phyloP scores from a whole-genome alignment of 53 echinoderm and acorn worm genomes.

The Holothuria leucospilota region DNA sequence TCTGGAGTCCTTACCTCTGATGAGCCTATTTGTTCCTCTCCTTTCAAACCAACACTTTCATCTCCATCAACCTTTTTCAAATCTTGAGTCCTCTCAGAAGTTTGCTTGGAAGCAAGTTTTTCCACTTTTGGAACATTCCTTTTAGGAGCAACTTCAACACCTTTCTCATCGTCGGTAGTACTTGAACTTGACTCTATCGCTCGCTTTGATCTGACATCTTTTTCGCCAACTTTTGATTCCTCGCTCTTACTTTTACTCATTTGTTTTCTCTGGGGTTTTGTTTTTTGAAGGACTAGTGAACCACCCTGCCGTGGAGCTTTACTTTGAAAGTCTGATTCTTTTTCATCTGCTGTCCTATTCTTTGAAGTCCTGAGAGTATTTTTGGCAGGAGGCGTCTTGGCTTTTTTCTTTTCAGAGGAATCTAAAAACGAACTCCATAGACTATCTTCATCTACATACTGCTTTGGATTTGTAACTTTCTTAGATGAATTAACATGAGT shows the following conservation, averaged over 20 bases:
- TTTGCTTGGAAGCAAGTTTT: not conserved
- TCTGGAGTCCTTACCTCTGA: constrained; percentile 1
- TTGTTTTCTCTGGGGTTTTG: constrained; percentile 47
- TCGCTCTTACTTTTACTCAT: not conserved
- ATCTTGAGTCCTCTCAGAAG: not conserved
- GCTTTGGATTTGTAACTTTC: constrained; percentile 45
- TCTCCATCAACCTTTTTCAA: not conserved
- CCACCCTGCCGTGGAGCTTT: constrained; percentile 9
- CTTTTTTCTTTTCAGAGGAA: constrained; percentile 52
- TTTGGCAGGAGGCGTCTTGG: constrained; percentile 54
- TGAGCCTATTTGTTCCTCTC: not conserved
- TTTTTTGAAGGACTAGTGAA: constrained; percentile 4
- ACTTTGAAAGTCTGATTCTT: constrained; percentile 14
- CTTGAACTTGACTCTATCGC: constrained; percentile 28
- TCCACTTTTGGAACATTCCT: not conserved
- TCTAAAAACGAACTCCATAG: constrained; percentile 85
- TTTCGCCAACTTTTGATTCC: not conserved
- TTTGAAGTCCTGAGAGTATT: constrained; percentile 30
- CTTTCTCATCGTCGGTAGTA: constrained; percentile 45
- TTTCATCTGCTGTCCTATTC: constrained; percentile 34
- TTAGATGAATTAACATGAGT: not conserved
- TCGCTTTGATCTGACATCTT: not conserved
- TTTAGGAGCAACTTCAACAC: not conserved
- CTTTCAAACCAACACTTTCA: constrained; percentile 41
- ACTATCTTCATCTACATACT: constrained; percentile 74